Percentiles rank a stretch among this genome's conserved stretches.
phyloP scores from a whole-genome alignment of 2,797 vertebrate species.

The Taeniopygia guttata region DNA sequence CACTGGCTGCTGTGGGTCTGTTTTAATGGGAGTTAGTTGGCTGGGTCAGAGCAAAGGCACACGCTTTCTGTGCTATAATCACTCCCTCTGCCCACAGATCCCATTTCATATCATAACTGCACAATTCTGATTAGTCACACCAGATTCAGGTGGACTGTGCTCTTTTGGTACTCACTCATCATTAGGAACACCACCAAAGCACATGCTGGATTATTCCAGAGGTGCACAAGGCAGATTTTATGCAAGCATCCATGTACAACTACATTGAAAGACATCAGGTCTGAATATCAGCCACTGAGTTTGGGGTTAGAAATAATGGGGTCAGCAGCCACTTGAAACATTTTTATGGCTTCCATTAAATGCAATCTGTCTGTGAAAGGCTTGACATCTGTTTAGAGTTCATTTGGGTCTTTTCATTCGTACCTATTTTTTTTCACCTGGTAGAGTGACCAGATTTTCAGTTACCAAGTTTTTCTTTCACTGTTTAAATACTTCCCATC shows the following conservation, averaged over 20 bases:
- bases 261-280: not conserved
- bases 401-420: not conserved
- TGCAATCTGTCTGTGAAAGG: not conserved
- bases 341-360: not conserved
- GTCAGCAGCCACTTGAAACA: not conserved
- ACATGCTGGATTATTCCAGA: not conserved
- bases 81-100: not conserved
- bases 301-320: not conserved
- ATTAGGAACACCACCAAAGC: not conserved
- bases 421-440: not conserved
- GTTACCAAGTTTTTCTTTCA: not conserved
- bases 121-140: not conserved
- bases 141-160: not conserved
- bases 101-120: not conserved
- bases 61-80: not conserved
- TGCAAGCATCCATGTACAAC: not conserved
- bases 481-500: not conserved
- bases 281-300: not conserved
- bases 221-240: not conserved
- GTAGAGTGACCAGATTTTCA: not conserved
- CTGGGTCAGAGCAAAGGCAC: not conserved
- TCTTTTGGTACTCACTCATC: not conserved
- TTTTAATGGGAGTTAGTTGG: not conserved
- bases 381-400: not conserved
- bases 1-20: not conserved